Conservation (phyloP, 2,797 vertebrate genomes). For the Propithecus perrieri region DNA sequence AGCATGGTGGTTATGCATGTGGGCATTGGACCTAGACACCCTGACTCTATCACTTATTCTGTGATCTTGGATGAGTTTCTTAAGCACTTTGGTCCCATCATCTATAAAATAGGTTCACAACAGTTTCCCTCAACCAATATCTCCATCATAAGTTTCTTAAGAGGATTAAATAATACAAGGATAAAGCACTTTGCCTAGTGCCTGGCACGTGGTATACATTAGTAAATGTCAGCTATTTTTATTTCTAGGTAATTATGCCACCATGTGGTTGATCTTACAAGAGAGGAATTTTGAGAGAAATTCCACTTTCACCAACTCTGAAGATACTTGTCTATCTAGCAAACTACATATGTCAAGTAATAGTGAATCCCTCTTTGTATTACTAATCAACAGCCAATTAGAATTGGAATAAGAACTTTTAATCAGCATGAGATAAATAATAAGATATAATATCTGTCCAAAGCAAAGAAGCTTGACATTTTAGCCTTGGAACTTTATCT, state of each 20-base stretch:
- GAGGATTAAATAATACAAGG: background rate
- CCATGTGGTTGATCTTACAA: background rate
- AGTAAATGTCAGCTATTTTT: background rate
- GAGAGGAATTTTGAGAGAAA: background rate
- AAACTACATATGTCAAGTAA: background rate
- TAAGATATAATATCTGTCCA: background rate
- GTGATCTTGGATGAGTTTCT: background rate
- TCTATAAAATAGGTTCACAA: background rate
- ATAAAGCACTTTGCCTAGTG: background rate
- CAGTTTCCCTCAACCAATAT: background rate
- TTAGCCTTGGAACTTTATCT: conserved; percentile 16
- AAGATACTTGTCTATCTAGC: background rate
- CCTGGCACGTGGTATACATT: background rate
- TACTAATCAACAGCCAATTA: conserved; percentile 26
- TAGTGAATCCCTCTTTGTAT: background rate
- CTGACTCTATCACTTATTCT: background rate
- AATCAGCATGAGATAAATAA: conserved; percentile 28
- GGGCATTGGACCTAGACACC: background rate
- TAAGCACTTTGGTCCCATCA: background rate
- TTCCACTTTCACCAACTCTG: background rate
- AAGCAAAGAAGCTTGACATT: conserved; percentile 46
- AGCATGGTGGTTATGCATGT: background rate
- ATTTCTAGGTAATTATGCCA: background rate
- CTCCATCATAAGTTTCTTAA: background rate
- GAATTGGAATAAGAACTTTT: background rate